phyloP scores from a whole-genome alignment of 1,140 invertebrate genomes.

The Octopus sinensis region DNA sequence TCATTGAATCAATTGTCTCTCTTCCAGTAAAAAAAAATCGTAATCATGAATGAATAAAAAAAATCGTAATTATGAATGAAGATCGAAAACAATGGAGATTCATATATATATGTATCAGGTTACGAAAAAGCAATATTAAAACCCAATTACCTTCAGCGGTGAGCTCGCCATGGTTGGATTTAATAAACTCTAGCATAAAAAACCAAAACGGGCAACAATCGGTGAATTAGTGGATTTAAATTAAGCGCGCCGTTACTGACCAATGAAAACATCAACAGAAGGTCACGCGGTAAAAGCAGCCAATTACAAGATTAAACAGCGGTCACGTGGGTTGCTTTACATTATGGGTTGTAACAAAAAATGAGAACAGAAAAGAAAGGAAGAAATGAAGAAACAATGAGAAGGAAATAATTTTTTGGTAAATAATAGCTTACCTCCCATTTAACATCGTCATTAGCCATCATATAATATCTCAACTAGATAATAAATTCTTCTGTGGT shows the following conservation, averaged over 20 bases:
- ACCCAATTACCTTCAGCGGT: too few species aligned
- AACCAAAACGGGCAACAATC: too few species aligned
- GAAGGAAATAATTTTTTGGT: background rate
- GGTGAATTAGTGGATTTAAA: too few species aligned
- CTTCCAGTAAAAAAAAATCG: too few species aligned
- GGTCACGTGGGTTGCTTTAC: slow-evolving; percentile 15
- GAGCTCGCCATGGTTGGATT: too few species aligned
- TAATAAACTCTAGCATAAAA: too few species aligned
- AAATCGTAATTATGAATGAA: too few species aligned
- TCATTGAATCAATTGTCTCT: too few species aligned
- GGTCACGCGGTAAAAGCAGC: slow-evolving; percentile 22
- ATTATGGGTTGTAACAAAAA: background rate
- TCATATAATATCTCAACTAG: background rate
- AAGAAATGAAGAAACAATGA: background rate
- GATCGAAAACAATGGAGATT: too few species aligned
- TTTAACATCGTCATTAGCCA: slow-evolving; percentile 28
- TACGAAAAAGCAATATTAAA: too few species aligned
- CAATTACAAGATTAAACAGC: background rate
- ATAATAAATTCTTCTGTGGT: background rate
- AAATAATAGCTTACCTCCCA: slow-evolving; percentile 29
- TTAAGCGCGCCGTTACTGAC: slow-evolving; percentile 10
- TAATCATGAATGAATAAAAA: too few species aligned
- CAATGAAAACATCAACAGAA: slow-evolving; percentile 17
- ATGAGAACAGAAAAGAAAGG: background rate
- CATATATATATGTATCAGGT: too few species aligned